Evolutionary conservation across 2,797 vertebrate species (phyloP).

Genomic region (Rachycentron canadum): DNA sequence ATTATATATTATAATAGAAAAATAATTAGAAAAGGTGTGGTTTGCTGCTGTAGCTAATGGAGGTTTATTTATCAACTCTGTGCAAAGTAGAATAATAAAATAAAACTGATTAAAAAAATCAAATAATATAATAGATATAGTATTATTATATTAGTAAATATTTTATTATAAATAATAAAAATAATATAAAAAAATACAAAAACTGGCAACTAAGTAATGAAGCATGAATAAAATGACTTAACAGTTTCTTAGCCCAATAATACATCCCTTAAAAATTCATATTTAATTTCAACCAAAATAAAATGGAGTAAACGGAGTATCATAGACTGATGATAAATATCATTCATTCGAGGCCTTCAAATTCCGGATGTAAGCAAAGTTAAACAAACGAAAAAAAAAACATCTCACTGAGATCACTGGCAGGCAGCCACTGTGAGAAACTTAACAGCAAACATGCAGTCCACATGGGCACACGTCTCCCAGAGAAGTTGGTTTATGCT

Average conservation of each 20-base stretch:
- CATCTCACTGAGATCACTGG: neutral
- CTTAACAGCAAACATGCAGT: constrained; percentile 32
- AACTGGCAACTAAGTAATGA: neutral
- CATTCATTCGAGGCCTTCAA: neutral
- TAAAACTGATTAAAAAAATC: neutral
- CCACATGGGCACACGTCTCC: neutral
- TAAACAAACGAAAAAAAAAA: neutral
- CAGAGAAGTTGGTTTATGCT: constrained; percentile 60
- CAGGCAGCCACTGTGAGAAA: neutral
- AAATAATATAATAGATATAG: too few species aligned
- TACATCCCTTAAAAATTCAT: neutral
- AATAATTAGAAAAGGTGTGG: neutral
- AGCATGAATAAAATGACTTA: neutral
- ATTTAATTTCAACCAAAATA: neutral
- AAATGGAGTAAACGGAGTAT: too few species aligned
- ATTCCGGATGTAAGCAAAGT: neutral
- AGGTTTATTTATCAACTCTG: too few species aligned
- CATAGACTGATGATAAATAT: neutral
- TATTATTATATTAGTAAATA: too few species aligned
- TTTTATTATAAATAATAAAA: too few species aligned
- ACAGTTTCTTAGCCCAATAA: neutral
- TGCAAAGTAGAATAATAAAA: neutral
- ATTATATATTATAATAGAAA: too few species aligned
- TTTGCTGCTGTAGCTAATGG: neutral
- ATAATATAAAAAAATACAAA: too few species aligned